Percentiles rank a stretch among this genome's conserved stretches.
Conservation (phyloP, 37 sponge, comb jelly and placozoan species). For the Tethya wilhelma region DNA sequence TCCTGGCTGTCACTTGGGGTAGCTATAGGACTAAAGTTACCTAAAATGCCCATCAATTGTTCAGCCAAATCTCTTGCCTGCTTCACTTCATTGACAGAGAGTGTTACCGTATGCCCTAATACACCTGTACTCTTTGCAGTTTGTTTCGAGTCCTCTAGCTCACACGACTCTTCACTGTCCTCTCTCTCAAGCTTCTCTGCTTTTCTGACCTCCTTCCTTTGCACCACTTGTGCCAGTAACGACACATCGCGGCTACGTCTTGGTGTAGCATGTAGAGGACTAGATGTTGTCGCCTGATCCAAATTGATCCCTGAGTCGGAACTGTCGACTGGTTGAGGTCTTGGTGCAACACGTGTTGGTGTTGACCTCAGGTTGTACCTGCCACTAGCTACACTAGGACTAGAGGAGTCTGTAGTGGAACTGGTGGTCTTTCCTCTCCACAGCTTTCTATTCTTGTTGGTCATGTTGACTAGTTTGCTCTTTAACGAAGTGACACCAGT, state of each 20-base stretch:
- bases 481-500: conserved; percentile 21
- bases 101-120: neutral
- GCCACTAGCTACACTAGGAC: neutral
- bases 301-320: neutral
- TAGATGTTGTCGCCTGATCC: neutral
- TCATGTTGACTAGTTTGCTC: conserved; percentile 18
- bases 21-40: too few species aligned
- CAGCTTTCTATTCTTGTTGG: conserved; percentile 24
- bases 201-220: too few species aligned
- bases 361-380: neutral
- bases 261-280: neutral
- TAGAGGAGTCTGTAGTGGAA: neutral
- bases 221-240: too few species aligned
- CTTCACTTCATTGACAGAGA: neutral
- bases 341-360: neutral
- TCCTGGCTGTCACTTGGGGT: too few species aligned
- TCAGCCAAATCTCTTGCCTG: neutral
- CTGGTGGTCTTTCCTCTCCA: conserved; percentile 12
- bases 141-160: neutral
- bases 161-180: too few species aligned
- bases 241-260: neutral
- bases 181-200: too few species aligned
- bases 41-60: neutral
- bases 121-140: neutral
- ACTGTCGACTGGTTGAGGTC: too few species aligned